phyloP scores from a whole-genome alignment of 1,140 invertebrate genomes.

The Drosophila burlai region DNA sequence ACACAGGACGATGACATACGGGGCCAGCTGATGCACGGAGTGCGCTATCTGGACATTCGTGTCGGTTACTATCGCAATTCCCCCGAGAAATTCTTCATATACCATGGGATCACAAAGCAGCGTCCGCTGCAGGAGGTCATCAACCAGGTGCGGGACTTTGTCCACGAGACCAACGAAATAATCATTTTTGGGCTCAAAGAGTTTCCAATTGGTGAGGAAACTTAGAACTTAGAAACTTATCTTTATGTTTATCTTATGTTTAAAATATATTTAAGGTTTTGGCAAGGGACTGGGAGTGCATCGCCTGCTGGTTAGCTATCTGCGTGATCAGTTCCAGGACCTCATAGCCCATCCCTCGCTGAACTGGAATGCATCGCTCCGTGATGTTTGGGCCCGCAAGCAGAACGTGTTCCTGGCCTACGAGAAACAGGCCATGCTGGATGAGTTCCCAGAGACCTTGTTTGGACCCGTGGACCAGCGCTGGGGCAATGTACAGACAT shows the following conservation, averaged over 20 bases:
- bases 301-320: conserved; percentile 85
- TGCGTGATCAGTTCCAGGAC: conserved; percentile 86
- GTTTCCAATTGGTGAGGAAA: conserved; percentile 87
- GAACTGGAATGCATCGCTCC: conserved; percentile 85
- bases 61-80: conserved; percentile 86
- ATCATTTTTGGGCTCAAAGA: conserved; percentile 88
- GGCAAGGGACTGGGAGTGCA: conserved; percentile 85
- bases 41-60: conserved; percentile 88
- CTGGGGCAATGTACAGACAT: conserved; percentile 87
- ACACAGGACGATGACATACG: conserved; percentile 88
- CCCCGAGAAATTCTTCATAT: conserved; percentile 86
- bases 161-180: conserved; percentile 88
- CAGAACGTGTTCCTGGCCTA: conserved; percentile 88
- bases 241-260: neutral
- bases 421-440: conserved; percentile 85
- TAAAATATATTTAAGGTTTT: conserved; percentile 76
- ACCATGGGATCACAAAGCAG: conserved; percentile 86
- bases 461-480: conserved; percentile 85
- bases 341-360: conserved; percentile 85
- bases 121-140: conserved; percentile 86
- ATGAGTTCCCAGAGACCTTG: conserved; percentile 67
- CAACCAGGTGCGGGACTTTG: conserved; percentile 86
- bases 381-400: conserved; percentile 86
- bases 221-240: no score
- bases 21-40: conserved; percentile 87